phyloP scores from a whole-genome alignment of 2,113 vertebrate genomes.

The Cyphomyrus discorhynchus region DNA sequence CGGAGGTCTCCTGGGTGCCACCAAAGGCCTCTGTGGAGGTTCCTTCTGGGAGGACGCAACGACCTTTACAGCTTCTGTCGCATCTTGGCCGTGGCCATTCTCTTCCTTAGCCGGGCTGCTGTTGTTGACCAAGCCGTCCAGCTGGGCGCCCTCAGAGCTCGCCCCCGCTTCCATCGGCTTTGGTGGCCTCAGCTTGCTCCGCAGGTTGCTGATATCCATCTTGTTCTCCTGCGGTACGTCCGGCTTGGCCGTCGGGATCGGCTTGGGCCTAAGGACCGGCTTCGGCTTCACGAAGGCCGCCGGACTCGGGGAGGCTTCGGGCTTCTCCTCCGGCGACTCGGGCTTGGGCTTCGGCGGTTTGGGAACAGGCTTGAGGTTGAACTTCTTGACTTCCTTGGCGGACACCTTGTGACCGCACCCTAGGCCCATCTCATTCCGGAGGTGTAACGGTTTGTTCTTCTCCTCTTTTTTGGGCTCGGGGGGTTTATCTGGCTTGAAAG shows the following conservation, averaged over 20 bases:
- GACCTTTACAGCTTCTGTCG: conserved; percentile 45
- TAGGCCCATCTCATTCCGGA: conserved; percentile 90
- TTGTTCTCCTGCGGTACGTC: conserved; percentile 72
- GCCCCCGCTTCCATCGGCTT: conserved; percentile 64
- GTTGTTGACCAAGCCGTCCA: conserved; percentile 32
- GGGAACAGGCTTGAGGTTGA: conserved; percentile 84
- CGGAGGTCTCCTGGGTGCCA: conserved; percentile 82
- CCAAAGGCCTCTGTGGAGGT: conserved; percentile 65
- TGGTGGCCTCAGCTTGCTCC: conserved; percentile 87
- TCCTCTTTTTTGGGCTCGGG: conserved; percentile 79
- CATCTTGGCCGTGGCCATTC: conserved; percentile 54
- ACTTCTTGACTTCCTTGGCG: conserved; percentile 90
- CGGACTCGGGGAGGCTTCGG: conserved; percentile 54
- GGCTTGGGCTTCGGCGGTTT: conserved; percentile 75
- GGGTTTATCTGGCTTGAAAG: conserved; percentile 68
- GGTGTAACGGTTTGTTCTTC: conserved; percentile 77
- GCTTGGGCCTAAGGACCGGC: conserved; percentile 83
- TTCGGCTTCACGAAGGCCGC: conserved; percentile 75
- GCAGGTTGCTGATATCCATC: conserved; percentile 83
- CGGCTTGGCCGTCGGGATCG: conserved; percentile 62
- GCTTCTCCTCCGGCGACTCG: conserved; percentile 68
- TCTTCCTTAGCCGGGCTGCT: conserved; percentile 59
- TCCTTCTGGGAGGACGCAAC: conserved; percentile 52
- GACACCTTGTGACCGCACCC: conserved; percentile 90
- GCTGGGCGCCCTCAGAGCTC: conserved; percentile 46